phyloP scores from a whole-genome alignment of 2,113 vertebrate species.

The Urocynchramus pylzowi region DNA sequence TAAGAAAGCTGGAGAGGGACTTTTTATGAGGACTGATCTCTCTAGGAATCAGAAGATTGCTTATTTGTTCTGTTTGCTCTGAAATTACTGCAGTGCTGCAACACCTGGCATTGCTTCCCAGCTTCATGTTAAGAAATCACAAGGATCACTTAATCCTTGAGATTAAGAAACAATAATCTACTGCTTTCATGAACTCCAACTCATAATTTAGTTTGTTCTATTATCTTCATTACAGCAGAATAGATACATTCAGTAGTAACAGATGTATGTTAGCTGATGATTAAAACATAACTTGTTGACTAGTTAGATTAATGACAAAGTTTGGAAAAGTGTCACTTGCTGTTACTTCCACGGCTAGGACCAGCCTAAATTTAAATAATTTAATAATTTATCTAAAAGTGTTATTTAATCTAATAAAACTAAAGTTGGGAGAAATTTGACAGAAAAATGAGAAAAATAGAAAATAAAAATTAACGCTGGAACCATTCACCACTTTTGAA shows the following conservation, averaged over 20 bases:
- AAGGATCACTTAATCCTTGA: not conserved
- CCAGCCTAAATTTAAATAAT: not conserved
- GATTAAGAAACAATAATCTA: not conserved
- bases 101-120: not conserved
- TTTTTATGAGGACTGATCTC: not conserved
- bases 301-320: not conserved
- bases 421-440: not conserved
- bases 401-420: not conserved
- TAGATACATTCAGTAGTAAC: not conserved
- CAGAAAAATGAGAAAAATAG: not conserved
- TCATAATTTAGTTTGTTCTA: not conserved
- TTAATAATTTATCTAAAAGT: not conserved
- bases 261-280: not conserved
- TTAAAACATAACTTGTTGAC: not conserved
- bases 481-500: not conserved
- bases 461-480: not conserved
- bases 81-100: not conserved
- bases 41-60: not conserved
- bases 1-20: not conserved
- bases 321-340: not conserved
- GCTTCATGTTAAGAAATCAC: not conserved
- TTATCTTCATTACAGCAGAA: not conserved
- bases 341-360: not conserved
- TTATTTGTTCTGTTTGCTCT: not conserved
- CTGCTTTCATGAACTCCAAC: not conserved